Evolutionary conservation across 2,113 vertebrate species (phyloP).

Genomic region (Tenebrosternarchus preto): DNA sequence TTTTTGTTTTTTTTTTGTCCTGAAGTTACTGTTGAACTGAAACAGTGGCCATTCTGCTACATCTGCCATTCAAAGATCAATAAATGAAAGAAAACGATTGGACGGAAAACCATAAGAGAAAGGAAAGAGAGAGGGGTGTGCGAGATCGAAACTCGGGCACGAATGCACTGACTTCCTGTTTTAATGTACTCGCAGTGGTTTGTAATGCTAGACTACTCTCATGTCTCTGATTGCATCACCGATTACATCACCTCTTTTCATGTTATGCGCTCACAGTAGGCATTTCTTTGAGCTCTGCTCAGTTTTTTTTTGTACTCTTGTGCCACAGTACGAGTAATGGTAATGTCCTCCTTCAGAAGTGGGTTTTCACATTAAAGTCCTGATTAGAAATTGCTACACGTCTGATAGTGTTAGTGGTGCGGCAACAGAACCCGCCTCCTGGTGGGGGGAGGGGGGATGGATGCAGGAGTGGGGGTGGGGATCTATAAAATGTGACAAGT

Average conservation of each 20-base stretch:
- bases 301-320: neutral
- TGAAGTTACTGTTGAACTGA: slow-evolving; percentile 3
- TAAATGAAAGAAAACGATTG: neutral
- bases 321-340: neutral
- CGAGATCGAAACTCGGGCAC: neutral
- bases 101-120: neutral
- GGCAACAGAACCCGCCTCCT: too few species aligned
- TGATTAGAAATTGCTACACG: too few species aligned
- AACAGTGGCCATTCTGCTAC: neutral
- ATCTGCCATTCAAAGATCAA: neutral
- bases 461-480: neutral
- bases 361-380: neutral
- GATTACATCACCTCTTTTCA: neutral
- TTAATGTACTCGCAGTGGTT: too few species aligned
- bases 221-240: neutral
- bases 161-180: too few species aligned
- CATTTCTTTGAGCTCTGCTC: neutral
- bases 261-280: neutral
- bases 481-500: neutral
- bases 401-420: too few species aligned
- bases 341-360: neutral
- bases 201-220: too few species aligned
- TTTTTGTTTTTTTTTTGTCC: neutral
- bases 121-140: neutral
- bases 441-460: neutral